Percentiles rank a stretch among this genome's conserved stretches.
These are phyloP conservation scores for Hypena proboscidalis DNA, from an alignment of 2,888 invertebrate species.

Conservation along the genomic window DNA sequence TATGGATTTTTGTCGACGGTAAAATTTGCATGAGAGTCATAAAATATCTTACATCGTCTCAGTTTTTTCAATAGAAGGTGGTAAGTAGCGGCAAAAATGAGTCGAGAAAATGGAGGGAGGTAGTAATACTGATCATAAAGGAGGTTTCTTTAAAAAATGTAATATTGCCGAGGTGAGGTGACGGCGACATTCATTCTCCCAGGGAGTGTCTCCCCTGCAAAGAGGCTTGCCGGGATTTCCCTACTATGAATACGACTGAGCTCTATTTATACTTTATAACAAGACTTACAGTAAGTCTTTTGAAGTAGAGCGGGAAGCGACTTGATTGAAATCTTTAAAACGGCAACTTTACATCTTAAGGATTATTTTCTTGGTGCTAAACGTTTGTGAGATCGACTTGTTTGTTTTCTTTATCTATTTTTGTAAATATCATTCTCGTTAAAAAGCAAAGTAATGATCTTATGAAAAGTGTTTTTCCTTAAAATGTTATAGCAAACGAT, in stretches of 20 bases:
- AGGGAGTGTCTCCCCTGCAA: constrained; percentile 41
- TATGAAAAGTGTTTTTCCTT: no score
- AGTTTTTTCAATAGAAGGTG: constrained; percentile 16
- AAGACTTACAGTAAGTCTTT: constrained; percentile 46
- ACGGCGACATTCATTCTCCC: constrained; percentile 46
- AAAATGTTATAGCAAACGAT: no score
- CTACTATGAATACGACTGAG: constrained; percentile 44
- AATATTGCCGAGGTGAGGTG: constrained; percentile 31
- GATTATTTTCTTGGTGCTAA: constrained; percentile 14
- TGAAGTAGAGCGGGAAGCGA: constrained; percentile 36
- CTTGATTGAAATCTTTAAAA: constrained; percentile 50
- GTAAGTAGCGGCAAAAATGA: constrained; percentile 19
- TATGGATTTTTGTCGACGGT: constrained; percentile 6
- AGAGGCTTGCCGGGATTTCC: constrained; percentile 47
- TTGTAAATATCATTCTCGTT: not conserved
- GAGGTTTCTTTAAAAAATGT: constrained; percentile 34
- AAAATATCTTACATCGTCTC: constrained; percentile 20
- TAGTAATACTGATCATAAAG: constrained; percentile 22
- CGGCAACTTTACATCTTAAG: constrained; percentile 23
- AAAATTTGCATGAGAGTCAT: constrained; percentile 28
- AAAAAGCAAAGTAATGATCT: not conserved
- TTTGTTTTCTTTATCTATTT: constrained; percentile 1
- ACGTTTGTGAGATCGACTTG: not conserved
- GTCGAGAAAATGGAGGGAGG: constrained; percentile 13
- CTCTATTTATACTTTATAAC: constrained; percentile 51